Evolutionary conservation across 2,113 vertebrate genomes (phyloP).

Genomic region (Dicrurus megarhynchus): DNA sequence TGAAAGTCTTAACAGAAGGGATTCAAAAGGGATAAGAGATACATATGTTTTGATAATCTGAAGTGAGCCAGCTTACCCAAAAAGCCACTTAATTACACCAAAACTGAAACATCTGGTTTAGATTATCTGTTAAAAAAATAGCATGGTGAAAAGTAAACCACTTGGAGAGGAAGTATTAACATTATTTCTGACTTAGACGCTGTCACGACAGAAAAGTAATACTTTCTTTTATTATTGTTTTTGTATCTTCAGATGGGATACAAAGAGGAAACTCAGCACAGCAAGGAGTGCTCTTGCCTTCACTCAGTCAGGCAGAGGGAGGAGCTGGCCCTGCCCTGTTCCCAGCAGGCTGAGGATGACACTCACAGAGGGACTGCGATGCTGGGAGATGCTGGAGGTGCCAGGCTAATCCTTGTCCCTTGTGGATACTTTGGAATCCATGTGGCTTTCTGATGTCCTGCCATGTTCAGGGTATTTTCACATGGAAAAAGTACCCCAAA

Average conservation of each 20-base stretch:
- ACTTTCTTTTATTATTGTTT: background rate
- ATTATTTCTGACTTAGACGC: background rate
- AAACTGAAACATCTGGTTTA: conserved; percentile 42
- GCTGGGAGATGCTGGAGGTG: background rate
- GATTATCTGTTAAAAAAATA: conserved; percentile 23
- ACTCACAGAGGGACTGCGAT: rapidly evolving
- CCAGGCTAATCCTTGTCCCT: background rate
- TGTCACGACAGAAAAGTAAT: background rate
- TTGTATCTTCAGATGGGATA: background rate
- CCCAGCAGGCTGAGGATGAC: background rate
- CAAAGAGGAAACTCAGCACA: background rate
- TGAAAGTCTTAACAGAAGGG: background rate
- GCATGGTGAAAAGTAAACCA: background rate
- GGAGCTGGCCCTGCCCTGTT: background rate
- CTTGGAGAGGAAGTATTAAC: conserved; percentile 20
- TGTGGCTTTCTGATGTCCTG: background rate
- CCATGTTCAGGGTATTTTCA: background rate
- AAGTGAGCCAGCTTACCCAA: conserved; percentile 27
- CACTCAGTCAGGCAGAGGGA: background rate
- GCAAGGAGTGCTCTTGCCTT: background rate
- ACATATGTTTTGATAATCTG: conserved; percentile 46
- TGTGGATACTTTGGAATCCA: background rate
- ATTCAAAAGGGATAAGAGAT: conserved; percentile 16
- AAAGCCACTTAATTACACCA: conserved; percentile 47
- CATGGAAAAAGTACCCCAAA: background rate